Evolutionary conservation across 2,888 invertebrate genomes (phyloP), one percentile per base, ranked within the genome.

Genomic region (Apodemia zela): DNA sequence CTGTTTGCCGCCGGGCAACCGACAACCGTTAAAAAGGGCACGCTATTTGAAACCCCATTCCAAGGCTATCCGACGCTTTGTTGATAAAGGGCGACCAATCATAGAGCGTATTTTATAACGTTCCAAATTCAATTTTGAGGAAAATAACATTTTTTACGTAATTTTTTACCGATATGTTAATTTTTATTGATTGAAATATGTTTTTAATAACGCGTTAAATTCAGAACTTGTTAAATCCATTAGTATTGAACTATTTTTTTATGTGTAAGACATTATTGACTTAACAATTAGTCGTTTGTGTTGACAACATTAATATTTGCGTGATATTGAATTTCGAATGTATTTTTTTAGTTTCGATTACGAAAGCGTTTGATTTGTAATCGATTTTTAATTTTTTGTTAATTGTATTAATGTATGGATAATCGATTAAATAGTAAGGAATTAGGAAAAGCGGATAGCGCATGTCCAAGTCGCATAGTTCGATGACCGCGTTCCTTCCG

Each of bases 61-160:
- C 87, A 87, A 86, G 87, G 47, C 75, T 79, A 70, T 64, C 84
- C 85, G 84, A 86, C 84, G 25, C 54, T 21, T 45, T 79, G 76
- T 69, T 79, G 89, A 88, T 89, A 89, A 88, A 84, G 81, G 76
- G 69, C 82, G 75, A 71, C 89, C 87, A 89, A 89, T 88, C 79
- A 68, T 63, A 78, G 69, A 67, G 71, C 76, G 72, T 66, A 64
- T 69, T 70, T 79, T 71, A 67, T 83, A 87, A 85, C 87, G 89
- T 81, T 81, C 82, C 72, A 78, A 81, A 73, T 79, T 78, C 61
- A 65, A 76, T 54, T 54, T 54, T 25, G 25, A 25, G 25, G 15
- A 35, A 60, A 62, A 54, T 25, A 35, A 61, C 42, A 42, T 38
- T 38, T 38, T 13, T 0, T 2, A 3, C 13, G 2, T 1, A 0